These are phyloP conservation scores for Drosophila pegasa DNA, from an alignment of 2,888 invertebrate species.

Conservation along the genomic window DNA sequence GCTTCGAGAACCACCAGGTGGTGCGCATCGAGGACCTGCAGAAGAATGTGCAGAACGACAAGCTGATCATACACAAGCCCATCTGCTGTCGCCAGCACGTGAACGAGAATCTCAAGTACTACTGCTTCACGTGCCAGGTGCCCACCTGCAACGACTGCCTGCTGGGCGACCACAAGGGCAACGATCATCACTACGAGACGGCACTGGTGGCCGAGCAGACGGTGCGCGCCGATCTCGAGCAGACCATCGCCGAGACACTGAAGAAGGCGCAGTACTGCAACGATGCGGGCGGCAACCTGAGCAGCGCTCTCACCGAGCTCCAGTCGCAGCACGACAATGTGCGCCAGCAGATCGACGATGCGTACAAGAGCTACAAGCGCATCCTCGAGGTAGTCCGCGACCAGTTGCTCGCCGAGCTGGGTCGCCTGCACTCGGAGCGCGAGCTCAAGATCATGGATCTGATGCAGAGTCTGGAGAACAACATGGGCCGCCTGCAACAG, in stretches of 20 bases:
- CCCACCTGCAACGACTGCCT: slow-evolving; percentile 95
- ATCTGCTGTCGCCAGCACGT: slow-evolving; percentile 93
- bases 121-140: slow-evolving; percentile 94
- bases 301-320: slow-evolving; percentile 92
- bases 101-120: slow-evolving; percentile 93
- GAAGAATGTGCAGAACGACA: slow-evolving; percentile 88
- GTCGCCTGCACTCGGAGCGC: slow-evolving; percentile 91
- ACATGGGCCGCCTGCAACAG: slow-evolving; percentile 93
- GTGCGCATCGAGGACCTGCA: slow-evolving; percentile 94
- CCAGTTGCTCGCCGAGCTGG: slow-evolving; percentile 90
- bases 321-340: slow-evolving; percentile 95
- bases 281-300: slow-evolving; percentile 90
- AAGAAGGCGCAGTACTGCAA: slow-evolving; percentile 90
- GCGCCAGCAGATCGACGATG: slow-evolving; percentile 92
- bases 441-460: slow-evolving; percentile 96
- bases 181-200: slow-evolving; percentile 93
- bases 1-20: slow-evolving; percentile 97
- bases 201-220: slow-evolving; percentile 92
- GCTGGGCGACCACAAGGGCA: slow-evolving; percentile 92
- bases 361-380: slow-evolving; percentile 92
- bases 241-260: slow-evolving; percentile 90
- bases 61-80: slow-evolving; percentile 94
- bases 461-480: slow-evolving; percentile 92
- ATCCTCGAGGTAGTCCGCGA: slow-evolving; percentile 93
- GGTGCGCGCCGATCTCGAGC: slow-evolving; percentile 91